phyloP scores from a whole-genome alignment of 2,888 invertebrate species.

The Hybos culiciformis region DNA sequence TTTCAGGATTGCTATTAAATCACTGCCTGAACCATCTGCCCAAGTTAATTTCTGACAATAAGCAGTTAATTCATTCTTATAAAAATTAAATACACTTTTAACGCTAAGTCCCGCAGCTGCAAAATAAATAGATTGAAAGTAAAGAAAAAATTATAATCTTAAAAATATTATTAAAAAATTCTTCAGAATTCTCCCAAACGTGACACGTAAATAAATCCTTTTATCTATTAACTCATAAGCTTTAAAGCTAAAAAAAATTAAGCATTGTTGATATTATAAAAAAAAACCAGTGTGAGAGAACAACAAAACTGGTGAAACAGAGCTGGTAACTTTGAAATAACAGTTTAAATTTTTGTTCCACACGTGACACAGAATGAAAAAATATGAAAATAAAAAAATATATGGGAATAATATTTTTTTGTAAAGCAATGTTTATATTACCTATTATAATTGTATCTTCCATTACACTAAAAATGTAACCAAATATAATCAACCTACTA shows the following conservation, averaged over 20 bases:
- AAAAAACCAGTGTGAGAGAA: no score
- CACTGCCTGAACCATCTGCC: constrained; percentile 68
- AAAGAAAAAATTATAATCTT: background rate
- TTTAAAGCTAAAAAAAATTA: no score
- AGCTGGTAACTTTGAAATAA: background rate
- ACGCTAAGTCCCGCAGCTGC: constrained; percentile 69
- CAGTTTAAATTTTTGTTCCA: no score
- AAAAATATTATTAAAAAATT: constrained; percentile 1
- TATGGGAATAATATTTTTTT: background rate
- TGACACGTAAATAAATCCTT: no score
- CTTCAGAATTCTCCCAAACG: no score
- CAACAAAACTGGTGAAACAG: no score
- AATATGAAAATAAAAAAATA: background rate
- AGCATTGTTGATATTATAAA: no score
- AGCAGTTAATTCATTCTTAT: constrained; percentile 49
- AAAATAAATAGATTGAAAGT: background rate
- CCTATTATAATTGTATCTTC: constrained; percentile 76
- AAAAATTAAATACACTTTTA: constrained; percentile 63
- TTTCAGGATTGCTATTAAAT: constrained; percentile 67
- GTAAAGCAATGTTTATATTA: constrained; percentile 10
- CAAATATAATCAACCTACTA: constrained; percentile 72
- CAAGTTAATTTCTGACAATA: constrained; percentile 66
- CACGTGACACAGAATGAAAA: no score
- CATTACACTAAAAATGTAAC: constrained; percentile 71
- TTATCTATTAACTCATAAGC: no score